Conservation (phyloP, 2,113 vertebrate genomes). For the Pontoporia blainvillei region DNA sequence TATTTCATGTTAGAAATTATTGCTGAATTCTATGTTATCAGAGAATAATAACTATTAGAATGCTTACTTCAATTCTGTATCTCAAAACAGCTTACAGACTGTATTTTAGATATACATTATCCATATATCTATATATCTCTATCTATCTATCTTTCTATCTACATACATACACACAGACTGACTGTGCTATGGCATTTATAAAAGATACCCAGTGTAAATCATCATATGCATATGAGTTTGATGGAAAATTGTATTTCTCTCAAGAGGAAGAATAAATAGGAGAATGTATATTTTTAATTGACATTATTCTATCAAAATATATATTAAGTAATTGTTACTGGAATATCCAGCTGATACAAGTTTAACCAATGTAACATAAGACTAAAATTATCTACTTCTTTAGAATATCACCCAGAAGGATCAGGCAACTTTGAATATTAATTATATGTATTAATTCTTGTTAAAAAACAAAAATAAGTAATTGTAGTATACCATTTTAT, state of each 20-base stretch:
- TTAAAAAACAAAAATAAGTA: rapidly evolving
- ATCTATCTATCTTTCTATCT: not conserved
- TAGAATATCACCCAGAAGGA: no score
- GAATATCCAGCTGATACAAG: not conserved
- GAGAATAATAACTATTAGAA: not conserved
- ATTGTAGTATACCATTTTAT: not conserved
- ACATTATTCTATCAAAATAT: not conserved
- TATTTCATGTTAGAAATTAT: not conserved
- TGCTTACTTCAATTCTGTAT: not conserved
- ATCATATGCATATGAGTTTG: not conserved
- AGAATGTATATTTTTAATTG: not conserved
- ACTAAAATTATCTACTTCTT: not conserved
- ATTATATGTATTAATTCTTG: not conserved
- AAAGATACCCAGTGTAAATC: not conserved
- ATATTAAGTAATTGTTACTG: not conserved
- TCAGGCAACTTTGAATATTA: not conserved
- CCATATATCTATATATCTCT: not conserved
- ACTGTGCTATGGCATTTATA: rapidly evolving
- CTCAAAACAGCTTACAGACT: not conserved
- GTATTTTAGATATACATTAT: not conserved
- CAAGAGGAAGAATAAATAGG: not conserved
- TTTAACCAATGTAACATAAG: not conserved
- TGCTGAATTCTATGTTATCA: not conserved
- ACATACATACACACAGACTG: not conserved
- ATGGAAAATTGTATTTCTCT: not conserved